phyloP scores from a whole-genome alignment of 35 echinoderm and acorn worm species.

The Amphiura filiformis region DNA sequence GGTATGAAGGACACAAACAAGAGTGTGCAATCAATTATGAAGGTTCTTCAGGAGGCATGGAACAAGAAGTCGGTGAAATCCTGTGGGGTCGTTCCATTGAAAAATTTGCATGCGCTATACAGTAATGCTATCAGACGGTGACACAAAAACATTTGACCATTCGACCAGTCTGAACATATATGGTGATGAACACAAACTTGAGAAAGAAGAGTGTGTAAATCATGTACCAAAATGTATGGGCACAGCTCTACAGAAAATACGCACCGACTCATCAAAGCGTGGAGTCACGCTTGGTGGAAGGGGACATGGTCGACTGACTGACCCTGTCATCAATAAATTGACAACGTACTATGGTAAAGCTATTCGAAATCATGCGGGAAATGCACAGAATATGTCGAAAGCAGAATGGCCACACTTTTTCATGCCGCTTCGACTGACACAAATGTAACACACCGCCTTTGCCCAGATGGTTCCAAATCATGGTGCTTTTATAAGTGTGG shows the following conservation, averaged over 20 bases:
- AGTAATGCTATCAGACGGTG: background rate
- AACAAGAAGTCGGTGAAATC: background rate
- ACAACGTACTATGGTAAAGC: constrained; percentile 49
- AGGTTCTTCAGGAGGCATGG: background rate
- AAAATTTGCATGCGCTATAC: background rate
- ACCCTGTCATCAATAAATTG: constrained; percentile 18
- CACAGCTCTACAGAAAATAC: constrained; percentile 24
- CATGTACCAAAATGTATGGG: constrained; percentile 56
- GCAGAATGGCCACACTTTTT: constrained; percentile 10
- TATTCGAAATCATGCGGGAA: constrained; percentile 25
- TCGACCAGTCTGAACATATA: background rate
- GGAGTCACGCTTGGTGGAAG: constrained; percentile 7
- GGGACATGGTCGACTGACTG: constrained; percentile 24
- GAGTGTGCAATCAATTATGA: background rate
- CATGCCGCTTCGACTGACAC: constrained; percentile 5
- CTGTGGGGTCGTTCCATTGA: background rate
- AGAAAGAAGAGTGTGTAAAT: constrained; percentile 37
- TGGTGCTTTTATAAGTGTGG: constrained; percentile 16
- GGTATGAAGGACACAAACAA: background rate
- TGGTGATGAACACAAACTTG: background rate
- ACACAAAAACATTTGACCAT: background rate
- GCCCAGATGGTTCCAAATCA: constrained; percentile 22
- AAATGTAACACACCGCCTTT: constrained; percentile 29
- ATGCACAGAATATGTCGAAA: constrained; percentile 11
- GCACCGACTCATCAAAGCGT: background rate